Evolutionary conservation across 2,888 invertebrate genomes (phyloP).

Genomic region (Pherbina coryleti): DNA sequence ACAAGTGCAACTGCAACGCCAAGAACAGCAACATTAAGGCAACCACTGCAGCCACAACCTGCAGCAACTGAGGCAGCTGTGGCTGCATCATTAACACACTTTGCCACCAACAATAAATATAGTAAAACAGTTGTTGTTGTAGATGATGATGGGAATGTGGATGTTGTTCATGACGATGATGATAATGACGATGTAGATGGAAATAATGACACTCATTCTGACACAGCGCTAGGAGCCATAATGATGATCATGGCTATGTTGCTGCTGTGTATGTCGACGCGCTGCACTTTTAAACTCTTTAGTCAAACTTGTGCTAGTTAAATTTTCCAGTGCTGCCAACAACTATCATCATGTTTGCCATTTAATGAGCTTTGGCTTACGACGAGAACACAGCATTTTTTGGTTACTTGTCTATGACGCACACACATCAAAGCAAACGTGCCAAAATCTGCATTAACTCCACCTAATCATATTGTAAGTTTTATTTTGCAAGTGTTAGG

Average conservation of each 20-base stretch:
- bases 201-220: not conserved
- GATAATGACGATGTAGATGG: not conserved
- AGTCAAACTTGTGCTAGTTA: not conserved
- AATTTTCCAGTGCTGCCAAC: constrained; percentile 1
- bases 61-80: constrained; percentile 15
- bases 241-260: constrained; percentile 3
- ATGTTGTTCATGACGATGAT: constrained; percentile 1
- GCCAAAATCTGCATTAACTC: too few species aligned
- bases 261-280: not conserved
- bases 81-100: constrained; percentile 26
- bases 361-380: constrained; percentile 15
- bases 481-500: too few species aligned
- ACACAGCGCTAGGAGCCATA: not conserved
- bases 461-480: too few species aligned
- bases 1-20: constrained; percentile 1
- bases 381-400: not conserved
- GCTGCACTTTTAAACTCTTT: not conserved
- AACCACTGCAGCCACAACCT: constrained; percentile 19
- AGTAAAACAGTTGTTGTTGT: not conserved
- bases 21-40: constrained; percentile 10
- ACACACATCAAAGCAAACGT: too few species aligned
- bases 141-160: not conserved
- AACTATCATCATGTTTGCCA: constrained; percentile 12
- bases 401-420: too few species aligned
- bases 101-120: constrained; percentile 19